phyloP scores from a whole-genome alignment of 2,797 vertebrate species.

The Rousettus madagascariensis region DNA sequence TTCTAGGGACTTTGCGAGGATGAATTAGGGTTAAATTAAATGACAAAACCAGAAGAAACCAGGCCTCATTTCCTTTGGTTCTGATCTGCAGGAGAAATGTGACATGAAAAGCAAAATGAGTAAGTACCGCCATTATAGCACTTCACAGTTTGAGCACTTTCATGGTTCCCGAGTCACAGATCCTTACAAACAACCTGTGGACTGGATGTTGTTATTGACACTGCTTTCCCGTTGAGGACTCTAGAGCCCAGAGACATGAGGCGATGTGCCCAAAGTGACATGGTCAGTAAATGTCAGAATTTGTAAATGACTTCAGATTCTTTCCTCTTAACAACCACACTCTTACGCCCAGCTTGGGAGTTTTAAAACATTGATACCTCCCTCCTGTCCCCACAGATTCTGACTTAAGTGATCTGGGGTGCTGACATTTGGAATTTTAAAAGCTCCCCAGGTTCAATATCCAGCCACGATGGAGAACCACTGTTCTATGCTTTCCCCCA shows the following conservation, averaged over 20 bases:
- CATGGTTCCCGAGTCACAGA: not conserved
- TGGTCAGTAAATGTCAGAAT: not conserved
- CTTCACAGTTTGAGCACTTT: not conserved
- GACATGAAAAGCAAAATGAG: not conserved
- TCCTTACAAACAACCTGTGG: not conserved
- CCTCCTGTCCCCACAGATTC: not conserved
- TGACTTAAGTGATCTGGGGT: not conserved
- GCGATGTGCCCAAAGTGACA: not conserved
- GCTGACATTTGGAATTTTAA: not conserved
- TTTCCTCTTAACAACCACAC: not conserved
- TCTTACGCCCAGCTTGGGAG: no score
- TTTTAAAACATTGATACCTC: not conserved
- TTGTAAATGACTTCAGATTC: not conserved
- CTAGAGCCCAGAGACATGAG: not conserved
- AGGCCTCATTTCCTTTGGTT: constrained; percentile 12
- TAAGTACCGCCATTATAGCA: not conserved
- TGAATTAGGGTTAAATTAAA: not conserved
- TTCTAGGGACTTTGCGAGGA: not conserved
- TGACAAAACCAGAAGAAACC: not conserved
- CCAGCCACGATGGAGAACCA: not conserved
- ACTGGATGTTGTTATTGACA: not conserved
- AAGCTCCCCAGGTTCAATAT: not conserved
- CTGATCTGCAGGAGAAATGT: not conserved
- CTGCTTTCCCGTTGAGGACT: not conserved
- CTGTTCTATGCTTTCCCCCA: not conserved